Base-by-base conservation (phyloP, 37 sponge, comb jelly and placozoan species). In the Eunapius fragilis region DNA sequence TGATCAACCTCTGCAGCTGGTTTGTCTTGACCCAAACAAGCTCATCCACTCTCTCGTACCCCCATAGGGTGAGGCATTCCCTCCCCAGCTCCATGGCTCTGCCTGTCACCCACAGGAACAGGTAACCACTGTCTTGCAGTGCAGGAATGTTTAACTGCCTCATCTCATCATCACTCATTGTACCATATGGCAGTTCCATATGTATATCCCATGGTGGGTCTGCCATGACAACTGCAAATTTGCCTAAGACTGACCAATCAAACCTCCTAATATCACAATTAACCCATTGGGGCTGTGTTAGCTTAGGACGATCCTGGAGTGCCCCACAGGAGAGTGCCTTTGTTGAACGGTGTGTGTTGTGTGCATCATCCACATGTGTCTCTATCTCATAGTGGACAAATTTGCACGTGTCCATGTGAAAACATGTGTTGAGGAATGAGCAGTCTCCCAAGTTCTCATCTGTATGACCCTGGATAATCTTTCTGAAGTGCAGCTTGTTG, bases 141-240 rank as follows among this genome's bases (percentile, higher is more conserved):
- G 80, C 80, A 31, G 97, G 95, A 31, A 98, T 89, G 74, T 92
- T 90, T 69, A 98, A 71, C 67, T 89, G 85, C 30, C 93, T 92
- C 98, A 98, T 98, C 73, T 98, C 98, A 83, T 98, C 98, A 80
- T 98, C 98, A 0, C 91, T 77, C 96, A 98, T 95, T 17, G 98
- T 98, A n/a, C 95, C 98, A 70, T 98, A 98, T 0, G 98, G 98
- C 23, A 98, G 90, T 86, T 98, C 98, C 98, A 98, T 98, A 93
- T 98, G 98, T 41, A 98, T 98, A 67, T 98, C 98, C 98, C 98
- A 98, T 2, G 98, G 98, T 24, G 98, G 98, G 83, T 98, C 98
- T 17, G 98, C 98, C 98, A 98, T 98, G n/a, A 98, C 80, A 58
- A 98, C 94, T 0, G 92, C 77, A 81, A 98, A 98, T 87, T 98